phyloP scores from a whole-genome alignment of 2,113 vertebrate species.

The Polyodon spathula region DNA sequence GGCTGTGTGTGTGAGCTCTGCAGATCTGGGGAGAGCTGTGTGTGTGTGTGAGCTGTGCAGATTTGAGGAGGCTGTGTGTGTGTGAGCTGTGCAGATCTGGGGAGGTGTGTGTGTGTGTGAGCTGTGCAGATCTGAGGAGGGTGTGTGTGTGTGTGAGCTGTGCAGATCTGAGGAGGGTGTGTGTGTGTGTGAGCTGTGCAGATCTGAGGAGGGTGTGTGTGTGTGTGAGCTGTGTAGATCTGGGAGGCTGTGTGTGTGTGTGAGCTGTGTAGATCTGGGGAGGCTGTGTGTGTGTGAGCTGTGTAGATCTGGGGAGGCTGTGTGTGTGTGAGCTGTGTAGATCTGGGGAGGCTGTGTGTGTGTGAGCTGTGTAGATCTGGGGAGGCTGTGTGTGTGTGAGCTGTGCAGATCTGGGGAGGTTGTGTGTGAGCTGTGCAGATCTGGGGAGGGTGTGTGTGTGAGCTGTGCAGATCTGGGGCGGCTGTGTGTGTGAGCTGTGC shows the following conservation, averaged over 20 bases:
- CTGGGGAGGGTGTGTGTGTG: background rate
- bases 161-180: no score
- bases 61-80: background rate
- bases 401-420: no score
- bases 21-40: no score
- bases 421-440: no score
- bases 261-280: no score
- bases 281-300: no score
- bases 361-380: slow-evolving; percentile 75
- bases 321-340: background rate
- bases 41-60: background rate
- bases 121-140: no score
- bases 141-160: no score
- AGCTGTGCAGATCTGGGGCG: background rate
- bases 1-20: no score
- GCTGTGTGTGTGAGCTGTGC: slow-evolving; percentile 56
- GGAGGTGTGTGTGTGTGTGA: no score
- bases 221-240: slow-evolving; percentile 66
- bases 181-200: background rate
- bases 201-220: background rate
- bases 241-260: slow-evolving; percentile 81
- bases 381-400: no score
- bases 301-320: no score
- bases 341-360: background rate
- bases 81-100: slow-evolving; percentile 75